These are phyloP conservation scores for Tor tambroides DNA, from an alignment of 2,113 vertebrate genomes.

Conservation along the genomic window DNA sequence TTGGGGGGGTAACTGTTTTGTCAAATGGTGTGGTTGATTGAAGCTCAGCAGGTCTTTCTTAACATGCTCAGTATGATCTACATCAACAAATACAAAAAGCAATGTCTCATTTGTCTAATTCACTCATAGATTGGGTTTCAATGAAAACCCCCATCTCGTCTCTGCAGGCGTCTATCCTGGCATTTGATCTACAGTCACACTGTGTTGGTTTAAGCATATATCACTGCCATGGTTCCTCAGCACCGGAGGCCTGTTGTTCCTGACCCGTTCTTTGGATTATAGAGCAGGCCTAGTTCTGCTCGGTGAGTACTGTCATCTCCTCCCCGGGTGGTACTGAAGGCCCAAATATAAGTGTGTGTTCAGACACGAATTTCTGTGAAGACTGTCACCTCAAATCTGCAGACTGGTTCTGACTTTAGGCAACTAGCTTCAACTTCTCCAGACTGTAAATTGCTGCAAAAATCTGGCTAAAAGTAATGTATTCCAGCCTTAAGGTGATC, in stretches of 20 bases:
- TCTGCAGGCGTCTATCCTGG: not conserved
- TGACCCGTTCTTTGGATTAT: not conserved
- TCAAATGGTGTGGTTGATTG: not conserved
- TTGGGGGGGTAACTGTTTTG: not conserved
- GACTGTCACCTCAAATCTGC: too few relatives aligned
- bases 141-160: not conserved
- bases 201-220: constrained; percentile 37
- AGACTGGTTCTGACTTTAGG: too few relatives aligned
- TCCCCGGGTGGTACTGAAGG: constrained; percentile 18
- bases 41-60: constrained; percentile 38
- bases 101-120: not conserved
- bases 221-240: constrained; percentile 30
- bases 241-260: not conserved
- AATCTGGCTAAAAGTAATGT: too few relatives aligned
- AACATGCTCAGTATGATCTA: constrained; percentile 23
- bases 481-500: not conserved
- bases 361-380: too few relatives aligned
- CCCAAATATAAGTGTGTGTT: constrained; percentile 18
- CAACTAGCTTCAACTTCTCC: too few relatives aligned
- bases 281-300: constrained; percentile 20
- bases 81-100: constrained; percentile 43
- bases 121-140: not conserved
- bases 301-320: constrained; percentile 10
- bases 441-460: too few relatives aligned
- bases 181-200: constrained; percentile 31